These are phyloP conservation scores for Clarias macrocephalus DNA, from an alignment of 2,113 vertebrate genomes.

Conservation along the genomic window DNA sequence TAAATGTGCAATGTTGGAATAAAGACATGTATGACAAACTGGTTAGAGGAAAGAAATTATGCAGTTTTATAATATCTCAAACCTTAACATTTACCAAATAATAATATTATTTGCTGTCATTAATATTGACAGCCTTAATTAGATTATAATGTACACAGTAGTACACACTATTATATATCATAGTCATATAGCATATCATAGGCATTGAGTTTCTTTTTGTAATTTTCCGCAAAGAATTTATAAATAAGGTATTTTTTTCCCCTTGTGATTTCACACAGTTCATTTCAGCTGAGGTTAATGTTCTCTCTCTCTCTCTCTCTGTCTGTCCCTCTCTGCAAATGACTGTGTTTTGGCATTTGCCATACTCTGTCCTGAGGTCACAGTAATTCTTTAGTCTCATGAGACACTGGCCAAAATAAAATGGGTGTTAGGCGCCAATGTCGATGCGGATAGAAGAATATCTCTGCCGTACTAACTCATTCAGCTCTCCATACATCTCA, in stretches of 20 bases:
- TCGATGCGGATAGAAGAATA: neutral
- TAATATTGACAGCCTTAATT: no score
- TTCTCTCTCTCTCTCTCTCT: neutral
- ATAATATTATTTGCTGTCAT: no score
- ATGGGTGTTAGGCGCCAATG: neutral
- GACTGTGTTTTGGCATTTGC: constrained; percentile 3
- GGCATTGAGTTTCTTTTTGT: neutral
- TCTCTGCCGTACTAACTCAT: constrained; percentile 16
- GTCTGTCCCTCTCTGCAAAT: neutral
- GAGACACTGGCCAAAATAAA: constrained; percentile 26
- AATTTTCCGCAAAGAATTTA: neutral
- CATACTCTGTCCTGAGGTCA: constrained; percentile 16
- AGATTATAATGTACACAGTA: neutral
- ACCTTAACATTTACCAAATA: no score
- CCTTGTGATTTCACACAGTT: neutral
- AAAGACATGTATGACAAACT: no score
- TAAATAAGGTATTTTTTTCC: neutral
- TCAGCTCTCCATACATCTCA: constrained; percentile 22
- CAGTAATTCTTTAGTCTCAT: constrained; percentile 23
- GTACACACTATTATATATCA: neutral
- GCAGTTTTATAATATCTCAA: no score
- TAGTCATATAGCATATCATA: neutral
- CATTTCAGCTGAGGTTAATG: neutral
- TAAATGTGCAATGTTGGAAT: no score
- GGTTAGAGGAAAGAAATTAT: no score